A percentile compares a stretch with the other conserved stretches of the same genome.
Conservation (phyloP, 2,888 invertebrate genomes). For the Mesodorylaimus sp. region DNA sequence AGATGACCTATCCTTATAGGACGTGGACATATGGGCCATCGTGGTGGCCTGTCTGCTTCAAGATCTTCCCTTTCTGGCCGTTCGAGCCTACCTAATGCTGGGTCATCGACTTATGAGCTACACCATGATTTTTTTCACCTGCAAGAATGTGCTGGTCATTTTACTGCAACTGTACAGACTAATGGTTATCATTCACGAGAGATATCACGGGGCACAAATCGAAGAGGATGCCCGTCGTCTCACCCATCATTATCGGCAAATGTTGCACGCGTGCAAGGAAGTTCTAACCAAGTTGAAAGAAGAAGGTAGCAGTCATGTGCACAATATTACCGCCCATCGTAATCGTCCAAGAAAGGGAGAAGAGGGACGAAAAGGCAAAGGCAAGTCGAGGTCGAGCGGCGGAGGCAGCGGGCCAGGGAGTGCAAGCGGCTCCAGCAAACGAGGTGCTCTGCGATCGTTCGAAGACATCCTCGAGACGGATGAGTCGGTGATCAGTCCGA, state of each 20-base stretch:
- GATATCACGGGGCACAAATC: not conserved
- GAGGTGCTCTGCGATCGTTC: too few relatives aligned
- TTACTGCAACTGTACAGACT: slow-evolving; percentile 63
- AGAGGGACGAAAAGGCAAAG: too few relatives aligned
- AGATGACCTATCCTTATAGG: slow-evolving; percentile 14
- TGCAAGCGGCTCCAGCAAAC: too few relatives aligned
- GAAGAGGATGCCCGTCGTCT: slow-evolving; percentile 2
- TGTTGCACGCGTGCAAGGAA: not conserved
- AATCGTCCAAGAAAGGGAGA: too few relatives aligned
- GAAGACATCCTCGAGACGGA: too few relatives aligned
- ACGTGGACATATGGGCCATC: slow-evolving; percentile 35
- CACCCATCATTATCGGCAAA: not conserved
- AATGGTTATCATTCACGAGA: slow-evolving; percentile 29
- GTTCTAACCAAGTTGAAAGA: not conserved
- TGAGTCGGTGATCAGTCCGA: too few relatives aligned
- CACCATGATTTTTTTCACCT: slow-evolving; percentile 89
- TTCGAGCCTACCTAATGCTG: slow-evolving; percentile 54
- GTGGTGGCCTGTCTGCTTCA: slow-evolving; percentile 33
- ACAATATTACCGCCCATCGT: too few relatives aligned
- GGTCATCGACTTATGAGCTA: slow-evolving; percentile 74
- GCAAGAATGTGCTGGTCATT: slow-evolving; percentile 72
- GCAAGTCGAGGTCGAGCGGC: too few relatives aligned
- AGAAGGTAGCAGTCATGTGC: too few relatives aligned
- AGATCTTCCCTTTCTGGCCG: slow-evolving; percentile 35
- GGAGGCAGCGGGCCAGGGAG: too few relatives aligned